Base-by-base conservation (phyloP, 2,113 vertebrate genomes). In the Petrocephalus microphthalmus region DNA sequence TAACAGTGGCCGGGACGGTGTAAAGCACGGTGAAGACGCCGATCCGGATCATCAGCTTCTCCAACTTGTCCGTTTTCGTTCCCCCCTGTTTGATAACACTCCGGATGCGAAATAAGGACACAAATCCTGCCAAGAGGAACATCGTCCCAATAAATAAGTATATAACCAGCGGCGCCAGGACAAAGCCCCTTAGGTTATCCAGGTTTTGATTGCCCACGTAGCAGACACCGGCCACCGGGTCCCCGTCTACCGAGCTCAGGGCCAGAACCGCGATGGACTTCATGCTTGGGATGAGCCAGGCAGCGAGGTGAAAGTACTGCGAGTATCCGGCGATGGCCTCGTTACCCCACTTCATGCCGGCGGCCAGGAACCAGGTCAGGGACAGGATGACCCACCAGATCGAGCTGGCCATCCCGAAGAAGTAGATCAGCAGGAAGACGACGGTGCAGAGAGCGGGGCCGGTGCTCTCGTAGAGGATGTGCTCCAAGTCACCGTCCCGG, bases 181-280 rank as follows among this genome's bases (percentile, higher is more conserved):
- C 98, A 0, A 99, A 98, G 37, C 98, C 97, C 0, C 98, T 93
- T 83, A 99, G 92, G 91, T 98, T 97, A 90, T 99, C 97, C 92
- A 99, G 64, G 90, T 96, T 98, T 92, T 98, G 98, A 94, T 98
- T 98, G 45, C 97, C 98, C 88, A 99, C 98, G 10, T 97, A 99
- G 93, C 98, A 99, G 88, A 99, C 97, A 71, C 98, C 98, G 0
- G 97, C 97, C 89, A 99, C 97, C 0, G 98, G 96, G 94, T 99
- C 98, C 0, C 98, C 98, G 52, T 99, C 98, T 91, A 99, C 98
- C 0, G 97, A 97, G 87, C 98, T 98, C 74, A 99, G 95, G 0
- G 98, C 98, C 90, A 99, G 88, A 85, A 97, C 98, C 0, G 97
- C 96, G 0, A 98, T 97, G 87, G 97, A 97, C 92, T 99, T 97